Percentiles rank a stretch among this genome's conserved stretches.
phyloP scores from a whole-genome alignment of 2,113 vertebrate species.

The Cyprinus carpio region DNA sequence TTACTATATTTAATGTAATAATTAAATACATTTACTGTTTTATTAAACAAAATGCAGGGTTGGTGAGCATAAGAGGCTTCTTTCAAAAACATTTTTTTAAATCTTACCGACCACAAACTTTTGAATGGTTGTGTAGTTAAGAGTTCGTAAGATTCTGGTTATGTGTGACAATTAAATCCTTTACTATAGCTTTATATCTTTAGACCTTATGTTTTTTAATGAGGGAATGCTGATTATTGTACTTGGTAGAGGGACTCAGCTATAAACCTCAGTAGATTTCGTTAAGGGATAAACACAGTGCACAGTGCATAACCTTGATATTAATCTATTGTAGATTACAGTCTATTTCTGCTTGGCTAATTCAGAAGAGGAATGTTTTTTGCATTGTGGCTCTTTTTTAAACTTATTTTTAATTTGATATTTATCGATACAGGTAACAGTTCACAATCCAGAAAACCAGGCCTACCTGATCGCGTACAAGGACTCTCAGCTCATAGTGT shows the following conservation, averaged over 20 bases:
- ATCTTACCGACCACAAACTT: not conserved
- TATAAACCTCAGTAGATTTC: not conserved
- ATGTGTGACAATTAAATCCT: not conserved
- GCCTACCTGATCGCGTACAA: conserved; percentile 98
- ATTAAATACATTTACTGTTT: no score
- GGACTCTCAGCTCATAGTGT: conserved; percentile 94
- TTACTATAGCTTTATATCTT: not conserved
- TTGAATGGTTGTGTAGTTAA: not conserved
- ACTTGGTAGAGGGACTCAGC: not conserved
- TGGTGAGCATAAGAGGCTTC: not conserved
- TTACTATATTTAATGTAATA: not conserved
- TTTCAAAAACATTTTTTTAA: no score
- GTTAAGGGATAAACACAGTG: not conserved
- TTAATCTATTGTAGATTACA: conserved; percentile 7
- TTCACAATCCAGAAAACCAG: conserved; percentile 97
- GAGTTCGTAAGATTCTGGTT: not conserved
- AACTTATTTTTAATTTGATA: not conserved
- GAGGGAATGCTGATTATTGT: not conserved
- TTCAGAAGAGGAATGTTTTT: not conserved
- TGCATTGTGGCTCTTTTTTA: not conserved
- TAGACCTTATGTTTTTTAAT: not conserved
- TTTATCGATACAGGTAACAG: conserved; percentile 75
- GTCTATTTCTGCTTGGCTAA: not conserved
- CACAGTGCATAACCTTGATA: conserved; percentile 33
- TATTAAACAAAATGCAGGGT: not conserved